Conservation (phyloP, 2,888 invertebrate species). For the Aplocera efformata region DNA sequence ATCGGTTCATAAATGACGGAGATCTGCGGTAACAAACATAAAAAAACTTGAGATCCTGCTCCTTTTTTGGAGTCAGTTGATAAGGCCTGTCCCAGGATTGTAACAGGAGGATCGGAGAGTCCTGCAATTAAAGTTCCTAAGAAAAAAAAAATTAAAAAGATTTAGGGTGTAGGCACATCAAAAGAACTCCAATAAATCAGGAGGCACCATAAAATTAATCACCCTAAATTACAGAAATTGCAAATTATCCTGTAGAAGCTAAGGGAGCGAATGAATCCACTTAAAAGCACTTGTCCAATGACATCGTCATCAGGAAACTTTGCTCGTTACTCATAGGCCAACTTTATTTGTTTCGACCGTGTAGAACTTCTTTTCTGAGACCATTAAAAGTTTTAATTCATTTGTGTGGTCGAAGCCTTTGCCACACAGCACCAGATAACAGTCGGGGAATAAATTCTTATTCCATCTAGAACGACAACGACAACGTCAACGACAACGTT, state of each 20-base stretch:
- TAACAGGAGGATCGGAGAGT: no score
- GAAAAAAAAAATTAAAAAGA: slow-evolving; percentile 2
- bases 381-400: slow-evolving; percentile 59
- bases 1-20: no score
- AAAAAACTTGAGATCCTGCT: no score
- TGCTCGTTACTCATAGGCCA: slow-evolving; percentile 35
- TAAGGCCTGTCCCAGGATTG: no score
- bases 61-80: no score
- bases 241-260: slow-evolving; percentile 33
- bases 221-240: slow-evolving; percentile 16
- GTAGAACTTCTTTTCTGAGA: slow-evolving; percentile 36
- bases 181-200: slow-evolving; percentile 6
- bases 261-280: slow-evolving; percentile 29
- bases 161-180: neutral
- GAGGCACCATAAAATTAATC: slow-evolving; percentile 9
- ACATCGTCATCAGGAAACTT: slow-evolving; percentile 36
- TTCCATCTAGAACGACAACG: no score
- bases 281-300: slow-evolving; percentile 20
- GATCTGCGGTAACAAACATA: no score
- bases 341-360: slow-evolving; percentile 46
- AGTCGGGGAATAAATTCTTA: no score
- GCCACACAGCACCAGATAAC: slow-evolving; percentile 1
- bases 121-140: no score
- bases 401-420: slow-evolving; percentile 28
- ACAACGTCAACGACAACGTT: no score